Evolutionary conservation across 2,113 vertebrate species (phyloP).

Genomic region (Anhinga anhinga): DNA sequence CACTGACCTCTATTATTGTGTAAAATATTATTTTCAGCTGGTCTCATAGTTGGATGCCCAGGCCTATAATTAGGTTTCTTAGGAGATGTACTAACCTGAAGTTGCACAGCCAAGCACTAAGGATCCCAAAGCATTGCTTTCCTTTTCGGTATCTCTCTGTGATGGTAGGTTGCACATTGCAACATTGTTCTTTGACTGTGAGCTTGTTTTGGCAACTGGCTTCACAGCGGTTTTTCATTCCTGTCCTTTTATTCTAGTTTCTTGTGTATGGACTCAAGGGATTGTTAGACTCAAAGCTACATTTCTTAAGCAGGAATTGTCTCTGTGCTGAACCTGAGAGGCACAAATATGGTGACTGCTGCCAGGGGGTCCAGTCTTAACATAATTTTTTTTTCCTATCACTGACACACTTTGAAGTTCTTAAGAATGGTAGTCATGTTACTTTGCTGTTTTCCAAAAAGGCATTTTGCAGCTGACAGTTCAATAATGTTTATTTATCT

Average conservation of each 20-base stretch:
- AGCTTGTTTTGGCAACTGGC: not conserved
- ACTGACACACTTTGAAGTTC: not conserved
- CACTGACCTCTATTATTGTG: not conserved
- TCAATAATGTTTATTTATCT: not conserved
- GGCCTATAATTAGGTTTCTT: rapidly evolving
- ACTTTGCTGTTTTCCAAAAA: not conserved
- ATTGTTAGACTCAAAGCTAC: not conserved
- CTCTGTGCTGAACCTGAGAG: not conserved
- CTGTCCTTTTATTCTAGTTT: not conserved
- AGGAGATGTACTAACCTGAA: not conserved
- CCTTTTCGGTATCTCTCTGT: rapidly evolving
- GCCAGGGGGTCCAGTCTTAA: not conserved
- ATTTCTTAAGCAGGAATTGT: not conserved
- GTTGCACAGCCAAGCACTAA: not conserved
- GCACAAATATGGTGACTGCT: not conserved
- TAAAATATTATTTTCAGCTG: not conserved
- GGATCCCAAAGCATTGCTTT: not conserved
- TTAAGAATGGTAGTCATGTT: not conserved
- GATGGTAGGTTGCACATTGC: rapidly evolving
- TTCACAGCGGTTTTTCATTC: not conserved
- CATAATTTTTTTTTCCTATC: not conserved
- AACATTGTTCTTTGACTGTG: not conserved
- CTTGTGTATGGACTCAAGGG: not conserved
- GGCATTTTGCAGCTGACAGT: not conserved
- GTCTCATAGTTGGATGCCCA: not conserved